Percentiles rank a stretch among this genome's conserved stretches.
Evolutionary conservation across 2,797 vertebrate genomes (phyloP).

Genomic region (Hylomyscus alleni): DNA sequence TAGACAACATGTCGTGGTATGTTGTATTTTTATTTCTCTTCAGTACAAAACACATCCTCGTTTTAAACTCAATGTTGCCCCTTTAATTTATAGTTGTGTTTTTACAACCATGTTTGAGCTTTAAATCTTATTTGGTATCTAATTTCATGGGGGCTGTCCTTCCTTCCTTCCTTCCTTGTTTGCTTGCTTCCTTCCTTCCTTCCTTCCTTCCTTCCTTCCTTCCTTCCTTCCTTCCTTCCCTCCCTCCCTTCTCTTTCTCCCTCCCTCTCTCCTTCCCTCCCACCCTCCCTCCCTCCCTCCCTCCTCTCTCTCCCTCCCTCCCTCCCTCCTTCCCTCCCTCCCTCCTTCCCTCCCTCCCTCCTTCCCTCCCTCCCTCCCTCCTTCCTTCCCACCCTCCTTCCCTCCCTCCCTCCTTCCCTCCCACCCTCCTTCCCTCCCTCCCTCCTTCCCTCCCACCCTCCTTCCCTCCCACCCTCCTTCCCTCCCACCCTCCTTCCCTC

Average conservation of each 20-base stretch:
- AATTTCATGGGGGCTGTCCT: background rate
- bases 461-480: background rate
- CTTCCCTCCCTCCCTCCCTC: too few relatives aligned
- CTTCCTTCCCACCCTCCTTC: too few relatives aligned
- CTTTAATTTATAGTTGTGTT: background rate
- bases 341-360: background rate
- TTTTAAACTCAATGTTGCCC: background rate
- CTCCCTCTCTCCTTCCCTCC: too few relatives aligned
- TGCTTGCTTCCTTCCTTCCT: too few relatives aligned
- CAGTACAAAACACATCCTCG: background rate
- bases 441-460: background rate
- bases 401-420: too few relatives aligned
- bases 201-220: background rate
- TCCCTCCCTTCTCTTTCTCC: too few relatives aligned
- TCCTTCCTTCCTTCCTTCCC: rapidly evolving
- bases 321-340: too few relatives aligned
- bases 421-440: background rate
- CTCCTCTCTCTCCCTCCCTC: too few relatives aligned
- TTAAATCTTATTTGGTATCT: background rate
- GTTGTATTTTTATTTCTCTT: conserved; percentile 20
- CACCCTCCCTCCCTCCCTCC: too few relatives aligned
- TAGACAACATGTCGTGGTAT: background rate
- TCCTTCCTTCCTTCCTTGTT: background rate
- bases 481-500: too few relatives aligned
- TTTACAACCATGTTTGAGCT: background rate